Evolutionary conservation across 2,888 invertebrate genomes (phyloP).

Genomic region (Aphodius sticticus): DNA sequence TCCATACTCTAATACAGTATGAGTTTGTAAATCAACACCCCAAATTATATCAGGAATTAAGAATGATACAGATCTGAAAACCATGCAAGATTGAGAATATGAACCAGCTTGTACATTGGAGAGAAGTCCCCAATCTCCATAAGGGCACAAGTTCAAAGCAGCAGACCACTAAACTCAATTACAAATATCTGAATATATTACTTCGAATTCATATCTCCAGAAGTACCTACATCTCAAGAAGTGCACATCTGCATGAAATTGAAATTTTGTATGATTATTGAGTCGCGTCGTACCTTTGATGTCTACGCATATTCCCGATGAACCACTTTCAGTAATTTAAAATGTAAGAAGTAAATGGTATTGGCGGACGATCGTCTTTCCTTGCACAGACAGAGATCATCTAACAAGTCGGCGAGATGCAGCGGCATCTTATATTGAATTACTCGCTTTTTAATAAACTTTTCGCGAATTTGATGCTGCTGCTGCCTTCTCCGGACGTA

Average conservation of each 20-base stretch:
- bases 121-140: too few relatives aligned
- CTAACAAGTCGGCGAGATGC: not conserved
- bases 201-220: too few relatives aligned
- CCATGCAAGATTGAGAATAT: too few relatives aligned
- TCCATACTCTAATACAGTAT: too few relatives aligned
- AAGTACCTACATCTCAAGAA: too few relatives aligned
- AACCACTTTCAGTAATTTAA: not conserved
- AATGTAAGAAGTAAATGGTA: conserved; percentile 4
- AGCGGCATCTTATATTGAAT: not conserved
- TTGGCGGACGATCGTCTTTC: not conserved
- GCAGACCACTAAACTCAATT: too few relatives aligned
- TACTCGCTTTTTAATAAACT: not conserved
- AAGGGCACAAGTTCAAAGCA: too few relatives aligned
- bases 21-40: too few relatives aligned
- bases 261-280: not conserved
- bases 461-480: not conserved
- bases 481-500: not conserved
- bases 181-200: too few relatives aligned
- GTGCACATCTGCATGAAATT: not conserved
- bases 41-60: too few relatives aligned
- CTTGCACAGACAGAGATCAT: not conserved
- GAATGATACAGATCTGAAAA: too few relatives aligned
- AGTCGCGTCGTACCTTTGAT: not conserved
- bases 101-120: too few relatives aligned
- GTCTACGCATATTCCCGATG: not conserved